Percentiles rank a stretch among this genome's conserved stretches.
phyloP scores from a whole-genome alignment of 2,888 invertebrate genomes.

The Eristalis arbustorum region DNA sequence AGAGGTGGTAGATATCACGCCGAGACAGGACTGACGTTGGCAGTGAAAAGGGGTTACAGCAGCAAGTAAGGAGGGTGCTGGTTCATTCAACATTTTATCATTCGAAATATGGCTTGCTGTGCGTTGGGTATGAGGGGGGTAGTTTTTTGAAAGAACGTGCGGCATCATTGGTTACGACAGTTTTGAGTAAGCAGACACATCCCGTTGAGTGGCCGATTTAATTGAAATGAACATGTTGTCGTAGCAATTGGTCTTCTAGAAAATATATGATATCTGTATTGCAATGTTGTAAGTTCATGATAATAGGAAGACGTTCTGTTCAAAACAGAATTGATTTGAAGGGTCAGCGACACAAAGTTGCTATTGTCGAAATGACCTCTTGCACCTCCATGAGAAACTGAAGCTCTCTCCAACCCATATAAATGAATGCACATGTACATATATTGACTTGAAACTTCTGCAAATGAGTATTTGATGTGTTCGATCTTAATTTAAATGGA shows the following conservation, averaged over 20 bases:
- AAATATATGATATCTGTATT: not conserved
- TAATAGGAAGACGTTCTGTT: not conserved
- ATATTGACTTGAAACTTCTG: not conserved
- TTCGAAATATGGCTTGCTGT: not conserved
- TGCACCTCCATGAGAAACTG: too few species aligned
- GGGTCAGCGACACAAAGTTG: too few species aligned
- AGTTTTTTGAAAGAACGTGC: not conserved
- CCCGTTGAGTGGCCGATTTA: not conserved
- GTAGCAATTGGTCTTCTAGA: not conserved
- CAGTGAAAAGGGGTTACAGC: slow-evolving; percentile 7
- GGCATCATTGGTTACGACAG: not conserved
- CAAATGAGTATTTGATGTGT: not conserved
- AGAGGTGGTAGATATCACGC: not conserved
- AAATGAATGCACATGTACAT: too few species aligned
- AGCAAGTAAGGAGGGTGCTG: not conserved
- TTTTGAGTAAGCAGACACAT: slow-evolving; percentile 32
- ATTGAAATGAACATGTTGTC: not conserved
- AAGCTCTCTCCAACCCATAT: too few species aligned
- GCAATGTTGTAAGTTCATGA: not conserved
- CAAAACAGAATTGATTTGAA: too few species aligned
- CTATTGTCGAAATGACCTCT: not conserved
- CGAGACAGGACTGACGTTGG: not conserved
- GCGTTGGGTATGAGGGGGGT: not conserved
- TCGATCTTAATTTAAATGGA: not conserved
- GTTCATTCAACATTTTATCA: not conserved